phyloP scores from a whole-genome alignment of 2,797 vertebrate genomes.

The Enteromius thamalakanensis region DNA sequence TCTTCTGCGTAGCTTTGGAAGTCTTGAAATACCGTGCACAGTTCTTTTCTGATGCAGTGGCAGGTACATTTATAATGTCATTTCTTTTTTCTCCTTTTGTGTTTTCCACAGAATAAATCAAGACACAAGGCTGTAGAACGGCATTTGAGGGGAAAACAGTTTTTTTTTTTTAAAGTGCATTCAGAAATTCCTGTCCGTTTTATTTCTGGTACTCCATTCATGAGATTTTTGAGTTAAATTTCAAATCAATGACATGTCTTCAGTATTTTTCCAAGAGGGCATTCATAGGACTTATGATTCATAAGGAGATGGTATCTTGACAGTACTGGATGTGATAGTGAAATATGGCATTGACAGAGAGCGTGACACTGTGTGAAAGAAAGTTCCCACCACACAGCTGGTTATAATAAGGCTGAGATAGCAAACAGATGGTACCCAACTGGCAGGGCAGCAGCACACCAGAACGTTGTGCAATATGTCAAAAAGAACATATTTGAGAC shows the following conservation, averaged over 20 bases:
- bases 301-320: conserved; percentile 35
- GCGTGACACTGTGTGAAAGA: conserved; percentile 50
- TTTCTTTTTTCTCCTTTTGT: background rate
- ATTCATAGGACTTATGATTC: conserved; percentile 2
- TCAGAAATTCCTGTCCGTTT: background rate
- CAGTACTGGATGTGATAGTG: conserved; percentile 43
- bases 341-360: conserved; percentile 48
- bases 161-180: background rate
- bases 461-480: conserved; percentile 52
- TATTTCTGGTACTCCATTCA: background rate
- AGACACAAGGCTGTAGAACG: background rate
- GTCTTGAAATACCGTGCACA: background rate
- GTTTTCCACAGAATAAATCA: background rate
- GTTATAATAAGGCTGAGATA: conserved; percentile 51
- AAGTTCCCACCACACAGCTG: conserved; percentile 59
- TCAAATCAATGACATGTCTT: background rate
- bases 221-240: background rate
- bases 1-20: background rate
- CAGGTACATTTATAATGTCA: background rate
- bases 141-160: background rate
- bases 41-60: background rate
- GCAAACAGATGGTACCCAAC: conserved; percentile 72
- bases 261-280: background rate
- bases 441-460: conserved; percentile 55
- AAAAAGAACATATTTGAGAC: conserved; percentile 41